Base-by-base conservation (phyloP, 2,888 invertebrate species). In the Amaurobius ferox region DNA sequence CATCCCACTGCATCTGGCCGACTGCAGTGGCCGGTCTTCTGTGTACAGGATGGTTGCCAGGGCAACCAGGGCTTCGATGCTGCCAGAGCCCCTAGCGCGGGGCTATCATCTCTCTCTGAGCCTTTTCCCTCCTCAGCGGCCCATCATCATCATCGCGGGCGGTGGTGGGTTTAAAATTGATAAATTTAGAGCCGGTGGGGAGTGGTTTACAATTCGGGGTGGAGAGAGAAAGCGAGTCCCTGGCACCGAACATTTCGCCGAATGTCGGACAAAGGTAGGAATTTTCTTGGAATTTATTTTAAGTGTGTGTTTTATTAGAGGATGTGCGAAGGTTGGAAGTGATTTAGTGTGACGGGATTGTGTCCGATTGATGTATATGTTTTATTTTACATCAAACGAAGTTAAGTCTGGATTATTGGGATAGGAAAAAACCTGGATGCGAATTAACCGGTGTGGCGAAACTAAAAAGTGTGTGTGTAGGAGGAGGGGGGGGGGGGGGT, bases 11-110 rank as follows among this genome's bases (percentile, higher is more conserved):
- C 83, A 83, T 83, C 83, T 83, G 66, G 77, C 48, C 62, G 40
- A 80, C 80, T 80, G 80, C 80, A 74, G 80, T 80, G 62, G 74
- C 71, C 30, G 28, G 81, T 68, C 74, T 80, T 55, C 77, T 83
- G 83, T 83, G 83, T 83, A 83, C 83, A 77, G 83, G 83, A 83
- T 83, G 83, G 83, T 83, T 83, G 77, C 55, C 64, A 32, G 0
- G 71, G 70, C 68, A 71, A 76, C 74, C 19, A 11, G 44, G 55
- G 55, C 62, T 77, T 76, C 76, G 83, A 70, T 76, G 76, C 77
- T 67, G 76, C 77, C 74, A 39, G 72, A 55, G 70, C 40, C 55
- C 55, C 35, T n/a, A 66, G 66, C 32, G 48, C 68, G 6, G 11
- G 19, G 55, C 55, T 67, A 32, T 77, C 48, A 35, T 48, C 55